Evolutionary conservation across 1,140 invertebrate species (phyloP), one percentile per base, ranked within the genome.

Genomic region (Drosophila bocki): DNA sequence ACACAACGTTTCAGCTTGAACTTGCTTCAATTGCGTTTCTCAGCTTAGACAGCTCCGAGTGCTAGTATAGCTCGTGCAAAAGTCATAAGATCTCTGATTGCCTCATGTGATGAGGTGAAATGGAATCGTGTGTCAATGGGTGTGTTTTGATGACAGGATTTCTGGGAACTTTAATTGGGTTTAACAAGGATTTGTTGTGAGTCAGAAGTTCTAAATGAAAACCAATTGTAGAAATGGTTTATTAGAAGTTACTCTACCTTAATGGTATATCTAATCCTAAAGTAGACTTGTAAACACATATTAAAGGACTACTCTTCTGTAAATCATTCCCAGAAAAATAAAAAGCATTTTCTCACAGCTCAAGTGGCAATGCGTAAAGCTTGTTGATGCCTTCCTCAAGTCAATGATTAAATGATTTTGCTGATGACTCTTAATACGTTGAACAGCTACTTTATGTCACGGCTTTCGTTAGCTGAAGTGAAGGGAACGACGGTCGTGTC

Each of bases 401-500:
- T n/a, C 71, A 50, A 51, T 75, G 58, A 75, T 63, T 75, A 44
- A 74, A 72, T 75, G 70, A 74, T 60, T 74, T 41, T 60, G 70
- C 41, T 75, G 70, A 75, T 63, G 70, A 29, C 70, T 74, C 57
- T 62, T 62, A 56, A 75, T 61, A 54, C 63, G 32, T 53, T 78
- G 48, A 69, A 75, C 41, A 75, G 71, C 71, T 63, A 75, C 71
- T 75, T 56, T 44, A 58, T 74, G 61, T 75, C 60, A 65, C 26
- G 33, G 22, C 37, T 47, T 72, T 59, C 44, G 15, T 71, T 35
- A 9, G 65, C 51, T 58, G 50, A 70, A 70, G 68, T 72, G 47
- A 32, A 37, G 32, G 8, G 13, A 45, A 39, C 51, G 41, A 29
- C 39, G 69, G 48, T 37, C 29, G 48, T 75, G 69, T 74, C 69